Conservation (phyloP, 2,113 vertebrate genomes). For the Podilymbus podiceps region DNA sequence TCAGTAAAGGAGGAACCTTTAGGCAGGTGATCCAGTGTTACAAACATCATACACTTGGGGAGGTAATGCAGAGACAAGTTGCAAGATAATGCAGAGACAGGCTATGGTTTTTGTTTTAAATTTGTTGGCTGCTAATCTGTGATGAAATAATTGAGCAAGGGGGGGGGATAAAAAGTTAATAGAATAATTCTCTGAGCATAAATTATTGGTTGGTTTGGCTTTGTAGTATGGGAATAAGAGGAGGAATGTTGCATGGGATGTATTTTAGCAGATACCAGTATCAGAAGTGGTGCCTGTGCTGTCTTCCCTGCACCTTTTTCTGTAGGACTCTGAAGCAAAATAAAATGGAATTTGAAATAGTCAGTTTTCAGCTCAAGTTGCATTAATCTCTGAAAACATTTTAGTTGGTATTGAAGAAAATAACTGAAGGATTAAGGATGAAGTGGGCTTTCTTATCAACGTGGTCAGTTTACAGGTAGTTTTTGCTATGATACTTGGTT, state of each 20-base stretch:
- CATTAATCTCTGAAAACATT: not conserved
- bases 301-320: not conserved
- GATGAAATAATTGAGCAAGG: not conserved
- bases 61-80: not conserved
- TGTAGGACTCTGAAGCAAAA: not conserved
- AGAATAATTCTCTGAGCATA: not conserved
- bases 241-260: not conserved
- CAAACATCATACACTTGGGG: not conserved
- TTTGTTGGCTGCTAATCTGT: not conserved
- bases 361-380: not conserved
- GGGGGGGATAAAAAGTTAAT: no score
- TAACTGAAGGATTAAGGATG: not conserved
- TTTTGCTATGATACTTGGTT: not conserved
- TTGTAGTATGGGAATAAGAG: not conserved
- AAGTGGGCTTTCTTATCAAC: not conserved
- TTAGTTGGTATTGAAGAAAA: not conserved
- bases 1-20: not conserved
- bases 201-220: not conserved
- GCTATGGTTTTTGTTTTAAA: not conserved
- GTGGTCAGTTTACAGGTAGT: not conserved
- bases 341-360: not conserved
- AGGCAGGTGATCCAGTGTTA: rapidly evolving
- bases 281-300: not conserved
- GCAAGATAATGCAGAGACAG: not conserved
- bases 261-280: not conserved